Percentiles rank a stretch among this genome's conserved stretches.
Conservation (phyloP, 2,888 invertebrate genomes). For the Ophraella communa region DNA sequence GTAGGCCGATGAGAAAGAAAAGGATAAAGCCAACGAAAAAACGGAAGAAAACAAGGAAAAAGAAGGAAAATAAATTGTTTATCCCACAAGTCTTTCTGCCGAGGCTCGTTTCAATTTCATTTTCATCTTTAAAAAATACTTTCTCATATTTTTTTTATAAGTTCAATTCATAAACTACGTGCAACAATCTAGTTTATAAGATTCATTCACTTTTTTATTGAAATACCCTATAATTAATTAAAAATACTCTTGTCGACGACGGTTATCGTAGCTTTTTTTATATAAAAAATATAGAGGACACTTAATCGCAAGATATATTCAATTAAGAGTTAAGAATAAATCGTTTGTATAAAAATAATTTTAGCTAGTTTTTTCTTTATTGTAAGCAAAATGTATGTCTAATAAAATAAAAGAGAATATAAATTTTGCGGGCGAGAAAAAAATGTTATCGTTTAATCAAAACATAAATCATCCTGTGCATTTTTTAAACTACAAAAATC, state of each 20-base stretch:
- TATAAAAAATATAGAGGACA: conserved; percentile 51
- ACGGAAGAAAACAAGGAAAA: conserved; percentile 75
- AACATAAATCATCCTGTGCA: conserved; percentile 8
- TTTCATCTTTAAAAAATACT: conserved; percentile 39
- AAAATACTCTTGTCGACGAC: conserved; percentile 50
- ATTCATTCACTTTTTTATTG: conserved; percentile 42
- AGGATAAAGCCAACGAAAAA: conserved; percentile 65
- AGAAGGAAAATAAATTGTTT: conserved; percentile 60
- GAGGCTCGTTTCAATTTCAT: conserved; percentile 45
- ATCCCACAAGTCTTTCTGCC: conserved; percentile 49
- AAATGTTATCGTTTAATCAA: conserved; percentile 11
- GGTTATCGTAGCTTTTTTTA: conserved; percentile 54
- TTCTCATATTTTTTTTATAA: conserved; percentile 45
- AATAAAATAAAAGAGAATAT: conserved; percentile 32
- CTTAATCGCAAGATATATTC: conserved; percentile 54
- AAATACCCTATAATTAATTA: conserved; percentile 19
- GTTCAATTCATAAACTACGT: conserved; percentile 53
- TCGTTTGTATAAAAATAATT: conserved; percentile 62
- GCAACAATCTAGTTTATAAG: conserved; percentile 59
- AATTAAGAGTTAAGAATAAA: conserved; percentile 57
- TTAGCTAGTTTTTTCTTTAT: conserved; percentile 59
- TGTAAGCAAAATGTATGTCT: conserved; percentile 58
- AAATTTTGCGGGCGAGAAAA: conserved; percentile 43
- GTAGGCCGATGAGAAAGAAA: conserved; percentile 82
- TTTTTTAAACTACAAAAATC: background rate